Evolutionary conservation across 2,888 invertebrate species (phyloP).

Genomic region (Archips crataeganus): DNA sequence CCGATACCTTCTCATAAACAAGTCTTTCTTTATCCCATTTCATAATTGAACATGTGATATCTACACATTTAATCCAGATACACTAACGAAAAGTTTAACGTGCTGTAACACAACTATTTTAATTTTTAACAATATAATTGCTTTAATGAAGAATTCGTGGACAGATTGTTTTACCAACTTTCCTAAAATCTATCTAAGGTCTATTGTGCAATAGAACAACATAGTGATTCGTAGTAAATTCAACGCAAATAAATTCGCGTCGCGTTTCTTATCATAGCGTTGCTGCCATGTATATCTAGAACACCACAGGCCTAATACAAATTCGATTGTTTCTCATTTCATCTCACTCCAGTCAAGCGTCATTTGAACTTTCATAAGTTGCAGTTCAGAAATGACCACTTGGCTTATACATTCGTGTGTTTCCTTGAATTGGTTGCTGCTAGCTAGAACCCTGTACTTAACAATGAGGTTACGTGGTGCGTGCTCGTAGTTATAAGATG

Average conservation of each 20-base stretch:
- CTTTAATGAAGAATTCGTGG: neutral
- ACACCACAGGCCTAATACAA: slow-evolving; percentile 7
- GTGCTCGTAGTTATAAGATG: slow-evolving; percentile 7
- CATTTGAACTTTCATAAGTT: neutral
- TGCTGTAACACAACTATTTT: neutral
- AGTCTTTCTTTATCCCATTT: neutral
- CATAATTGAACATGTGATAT: slow-evolving; percentile 9
- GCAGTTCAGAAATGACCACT: slow-evolving; percentile 35
- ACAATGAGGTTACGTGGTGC: slow-evolving; percentile 57
- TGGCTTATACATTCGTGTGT: slow-evolving; percentile 10
- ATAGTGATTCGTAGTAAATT: neutral
- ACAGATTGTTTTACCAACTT: slow-evolving; percentile 3
- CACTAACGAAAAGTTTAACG: neutral
- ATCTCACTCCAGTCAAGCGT: neutral
- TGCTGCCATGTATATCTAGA: neutral
- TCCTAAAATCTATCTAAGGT: slow-evolving; percentile 6
- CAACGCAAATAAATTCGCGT: neutral
- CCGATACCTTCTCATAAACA: neutral
- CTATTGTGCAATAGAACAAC: neutral
- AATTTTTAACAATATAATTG: neutral
- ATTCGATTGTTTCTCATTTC: neutral
- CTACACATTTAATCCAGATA: neutral
- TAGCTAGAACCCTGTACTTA: slow-evolving; percentile 75
- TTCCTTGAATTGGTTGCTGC: slow-evolving; percentile 54
- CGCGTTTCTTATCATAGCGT: neutral